phyloP scores from a whole-genome alignment of 23 tunicate species.

The Trididemnum nubilum region DNA sequence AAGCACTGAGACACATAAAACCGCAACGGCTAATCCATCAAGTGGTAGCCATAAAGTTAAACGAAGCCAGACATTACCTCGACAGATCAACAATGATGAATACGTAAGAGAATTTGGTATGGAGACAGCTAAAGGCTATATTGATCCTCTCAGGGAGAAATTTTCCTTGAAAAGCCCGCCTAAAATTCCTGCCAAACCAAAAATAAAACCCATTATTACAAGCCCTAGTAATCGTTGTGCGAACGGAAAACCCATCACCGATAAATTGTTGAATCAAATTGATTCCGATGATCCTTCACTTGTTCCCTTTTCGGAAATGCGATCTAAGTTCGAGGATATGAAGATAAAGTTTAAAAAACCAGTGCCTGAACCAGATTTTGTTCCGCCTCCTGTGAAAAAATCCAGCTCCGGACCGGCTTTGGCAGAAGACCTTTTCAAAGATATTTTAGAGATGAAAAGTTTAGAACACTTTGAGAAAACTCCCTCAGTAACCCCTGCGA shows the following conservation, averaged over 20 bases:
- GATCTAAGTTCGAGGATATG: slow-evolving; percentile 48
- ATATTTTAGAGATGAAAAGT: slow-evolving; percentile 48
- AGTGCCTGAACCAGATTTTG: slow-evolving; percentile 41
- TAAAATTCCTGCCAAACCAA: slow-evolving; percentile 46
- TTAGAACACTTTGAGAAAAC: slow-evolving; percentile 24
- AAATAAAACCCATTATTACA: not conserved
- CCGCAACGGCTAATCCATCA: not conserved
- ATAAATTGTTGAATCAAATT: not conserved
- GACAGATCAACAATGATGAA: not conserved
- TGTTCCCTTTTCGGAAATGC: slow-evolving; percentile 35
- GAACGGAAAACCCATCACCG: not conserved
- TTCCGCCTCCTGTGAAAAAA: not conserved
- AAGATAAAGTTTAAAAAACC: slow-evolving; percentile 55
- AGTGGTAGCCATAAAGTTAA: not conserved
- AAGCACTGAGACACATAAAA: not conserved
- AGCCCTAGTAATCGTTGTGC: not conserved
- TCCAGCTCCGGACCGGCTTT: not conserved
- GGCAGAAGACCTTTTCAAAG: slow-evolving; percentile 55
- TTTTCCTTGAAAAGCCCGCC: slow-evolving; percentile 31
- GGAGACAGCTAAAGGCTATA: not conserved
- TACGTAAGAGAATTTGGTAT: not conserved
- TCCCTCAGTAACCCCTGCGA: no score
- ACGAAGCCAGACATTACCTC: slow-evolving; percentile 1
- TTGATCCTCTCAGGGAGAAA: not conserved
- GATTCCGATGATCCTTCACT: slow-evolving; percentile 21